A percentile compares a stretch with the other conserved stretches of the same genome.
Conservation (phyloP, 2,113 vertebrate species). For the Capreolus pygargus region DNA sequence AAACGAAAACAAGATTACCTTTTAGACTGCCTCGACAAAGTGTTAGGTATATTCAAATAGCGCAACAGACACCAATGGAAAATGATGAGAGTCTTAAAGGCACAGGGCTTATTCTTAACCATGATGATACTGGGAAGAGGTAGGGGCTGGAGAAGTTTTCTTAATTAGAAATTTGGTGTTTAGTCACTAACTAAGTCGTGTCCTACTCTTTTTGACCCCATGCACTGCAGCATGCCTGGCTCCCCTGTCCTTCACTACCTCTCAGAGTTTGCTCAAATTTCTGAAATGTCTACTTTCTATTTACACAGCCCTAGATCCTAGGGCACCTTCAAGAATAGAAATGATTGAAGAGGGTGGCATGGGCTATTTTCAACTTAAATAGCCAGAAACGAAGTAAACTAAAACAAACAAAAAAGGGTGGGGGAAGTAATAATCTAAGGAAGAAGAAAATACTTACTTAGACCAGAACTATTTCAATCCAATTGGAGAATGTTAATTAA, state of each 20-base stretch:
- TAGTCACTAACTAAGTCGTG: not conserved
- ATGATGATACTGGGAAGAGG: not conserved
- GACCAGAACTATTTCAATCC: not conserved
- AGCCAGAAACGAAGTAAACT: not conserved
- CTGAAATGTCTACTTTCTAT: not conserved
- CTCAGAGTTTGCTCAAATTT: not conserved
- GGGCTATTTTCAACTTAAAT: not conserved
- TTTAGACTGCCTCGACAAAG: not conserved
- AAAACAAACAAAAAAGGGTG: not conserved
- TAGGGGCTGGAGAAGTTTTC: not conserved
- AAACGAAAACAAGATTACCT: not conserved
- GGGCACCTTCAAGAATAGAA: not conserved
- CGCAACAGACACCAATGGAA: not conserved
- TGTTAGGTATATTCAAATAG: not conserved
- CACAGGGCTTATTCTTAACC: not conserved
- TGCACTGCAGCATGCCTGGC: not conserved
- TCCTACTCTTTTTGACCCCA: not conserved
- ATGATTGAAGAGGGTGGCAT: not conserved
- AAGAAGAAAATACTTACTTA: not conserved
- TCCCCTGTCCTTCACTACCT: not conserved
- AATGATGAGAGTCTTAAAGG: not conserved
- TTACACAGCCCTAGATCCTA: not conserved
- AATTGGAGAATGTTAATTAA: not conserved
- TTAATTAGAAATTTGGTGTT: not conserved
- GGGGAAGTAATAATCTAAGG: not conserved